phyloP scores from a whole-genome alignment of 2,797 vertebrate species.

The Alcedo quadribrachys region DNA sequence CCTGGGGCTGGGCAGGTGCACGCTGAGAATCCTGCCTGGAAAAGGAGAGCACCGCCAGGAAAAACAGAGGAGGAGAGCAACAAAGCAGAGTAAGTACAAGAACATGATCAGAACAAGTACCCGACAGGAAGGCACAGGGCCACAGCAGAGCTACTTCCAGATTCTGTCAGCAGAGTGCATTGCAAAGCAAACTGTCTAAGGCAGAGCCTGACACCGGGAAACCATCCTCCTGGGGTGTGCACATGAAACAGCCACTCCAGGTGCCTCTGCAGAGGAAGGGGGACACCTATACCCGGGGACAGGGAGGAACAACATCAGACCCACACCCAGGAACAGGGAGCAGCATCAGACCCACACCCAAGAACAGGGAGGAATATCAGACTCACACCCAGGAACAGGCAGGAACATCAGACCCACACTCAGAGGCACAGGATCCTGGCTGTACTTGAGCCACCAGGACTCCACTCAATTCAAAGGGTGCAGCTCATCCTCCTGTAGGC shows the following conservation, averaged over 20 bases:
- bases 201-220: background rate
- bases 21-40: background rate
- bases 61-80: background rate
- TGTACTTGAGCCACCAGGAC: background rate
- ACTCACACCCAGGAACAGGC: background rate
- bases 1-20: background rate
- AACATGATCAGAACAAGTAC: background rate
- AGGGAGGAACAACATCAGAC: background rate
- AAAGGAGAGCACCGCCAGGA: background rate
- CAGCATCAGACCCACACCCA: no score
- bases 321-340: background rate
- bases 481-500: background rate
- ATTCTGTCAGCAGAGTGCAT: background rate
- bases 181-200: background rate
- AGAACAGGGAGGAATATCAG: background rate
- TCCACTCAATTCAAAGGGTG: background rate
- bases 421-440: accelerated
- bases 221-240: accelerated
- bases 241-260: background rate
- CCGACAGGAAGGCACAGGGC: background rate
- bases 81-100: background rate
- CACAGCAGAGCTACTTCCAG: background rate
- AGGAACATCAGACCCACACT: background rate
- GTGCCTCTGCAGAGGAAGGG: accelerated
- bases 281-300: no score